Evolutionary conservation across 1,140 invertebrate genomes (phyloP), one percentile per base, ranked within the genome.

Genomic region (Solen grandis): DNA sequence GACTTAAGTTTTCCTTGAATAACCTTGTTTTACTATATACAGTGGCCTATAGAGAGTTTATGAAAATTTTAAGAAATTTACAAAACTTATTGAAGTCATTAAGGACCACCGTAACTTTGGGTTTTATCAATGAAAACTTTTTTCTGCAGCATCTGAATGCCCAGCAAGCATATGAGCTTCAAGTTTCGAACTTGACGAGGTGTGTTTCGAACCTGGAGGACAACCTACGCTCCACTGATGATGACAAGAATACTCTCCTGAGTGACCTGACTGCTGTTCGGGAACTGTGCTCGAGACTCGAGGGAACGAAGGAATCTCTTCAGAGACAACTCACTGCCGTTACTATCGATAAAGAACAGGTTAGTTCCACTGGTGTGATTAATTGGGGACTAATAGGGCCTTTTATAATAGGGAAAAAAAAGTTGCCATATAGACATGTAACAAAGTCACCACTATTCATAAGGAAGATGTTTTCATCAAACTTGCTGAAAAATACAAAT

Each of bases 311-410:
- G 59, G 92, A 92, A 31, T 87, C 87, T 5, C 69, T 92, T 38
- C 88, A 91, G 78, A 81, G 91, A 57, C 90, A 92, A 63, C 65
- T 92, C 29, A 88, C 88, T 5, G 86, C 87, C 14, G 76, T 87
- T n/a, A 81, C 84, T n/a, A 78, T 92, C 52, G 92, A 92, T 46
- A 88, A 87, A 36, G 92, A 93, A 82, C 90, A 92, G 88, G 91
- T 91, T 59, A 41, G 36, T 63, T 50, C 41, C 29, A 1, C 29
- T 31, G 19, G 10, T 54, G 3, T 59, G 14, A 16, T 59, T 19
- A 16, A 22, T 27, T n/a, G n/a, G n/a, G n/a, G n/a, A n/a, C n/a
- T n/a, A n/a, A n/a, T n/a, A n/a, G n/a, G n/a, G n/a, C n/a, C n/a
- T n/a, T n/a, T n/a, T n/a, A n/a, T n/a, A n/a, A n/a, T n/a, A n/a